Conservation (phyloP, 2,797 vertebrate genomes). For the Epinephelus coioides region DNA sequence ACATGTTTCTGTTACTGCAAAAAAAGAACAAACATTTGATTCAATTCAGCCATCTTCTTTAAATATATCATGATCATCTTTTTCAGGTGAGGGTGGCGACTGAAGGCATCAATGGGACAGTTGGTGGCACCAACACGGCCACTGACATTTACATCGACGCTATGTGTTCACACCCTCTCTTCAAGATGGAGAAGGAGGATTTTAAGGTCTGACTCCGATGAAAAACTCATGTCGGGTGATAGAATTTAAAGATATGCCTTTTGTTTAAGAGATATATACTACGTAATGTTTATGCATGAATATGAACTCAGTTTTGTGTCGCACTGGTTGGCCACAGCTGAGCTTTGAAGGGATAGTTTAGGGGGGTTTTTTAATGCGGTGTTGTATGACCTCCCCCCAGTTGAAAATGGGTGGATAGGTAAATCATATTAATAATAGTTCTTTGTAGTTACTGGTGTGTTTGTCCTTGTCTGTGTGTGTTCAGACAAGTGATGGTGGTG, state of each 20-base stretch:
- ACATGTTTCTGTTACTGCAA: background rate
- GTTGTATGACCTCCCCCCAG: no score
- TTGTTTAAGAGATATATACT: background rate
- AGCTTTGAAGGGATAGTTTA: no score
- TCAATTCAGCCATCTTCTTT: fast-evolving
- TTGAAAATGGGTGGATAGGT: no score
- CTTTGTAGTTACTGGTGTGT: no score
- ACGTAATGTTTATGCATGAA: background rate
- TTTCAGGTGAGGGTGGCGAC: constrained; percentile 92
- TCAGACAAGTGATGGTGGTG: constrained; percentile 92
- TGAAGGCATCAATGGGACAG: constrained; percentile 97
- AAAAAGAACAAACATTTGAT: background rate
- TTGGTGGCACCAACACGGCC: constrained; percentile 92
- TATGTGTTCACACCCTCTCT: constrained; percentile 91
- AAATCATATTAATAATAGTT: no score
- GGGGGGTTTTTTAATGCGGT: no score
- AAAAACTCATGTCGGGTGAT: background rate
- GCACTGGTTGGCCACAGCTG: no score
- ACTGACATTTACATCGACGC: constrained; percentile 88
- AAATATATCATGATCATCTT: background rate
- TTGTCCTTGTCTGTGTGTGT: constrained; percentile 21
- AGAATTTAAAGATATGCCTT: background rate
- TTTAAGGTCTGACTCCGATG: constrained; percentile 90
- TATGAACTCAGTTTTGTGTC: background rate
- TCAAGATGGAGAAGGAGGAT: constrained; percentile 89